These are phyloP conservation scores for Mormyrus proboscirostris DNA, from an alignment of 2,797 vertebrate species.

Conservation along the genomic window DNA sequence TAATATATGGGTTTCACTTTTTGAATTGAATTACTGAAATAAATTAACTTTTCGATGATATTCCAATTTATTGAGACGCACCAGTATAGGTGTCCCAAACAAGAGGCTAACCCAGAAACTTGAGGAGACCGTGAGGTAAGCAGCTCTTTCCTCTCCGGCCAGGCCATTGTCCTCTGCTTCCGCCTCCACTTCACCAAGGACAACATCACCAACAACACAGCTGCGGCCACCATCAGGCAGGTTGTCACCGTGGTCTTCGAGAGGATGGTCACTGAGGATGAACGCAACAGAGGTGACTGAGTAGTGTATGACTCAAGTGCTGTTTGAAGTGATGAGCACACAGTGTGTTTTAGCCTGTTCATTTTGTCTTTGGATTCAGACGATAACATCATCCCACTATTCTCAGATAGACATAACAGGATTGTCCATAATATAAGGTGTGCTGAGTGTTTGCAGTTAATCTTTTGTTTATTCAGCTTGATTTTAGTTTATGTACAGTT, in stretches of 20 bases:
- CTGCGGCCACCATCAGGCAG: slow-evolving; percentile 91
- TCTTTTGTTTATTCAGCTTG: not conserved
- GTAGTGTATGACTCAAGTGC: not conserved
- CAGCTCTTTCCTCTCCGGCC: slow-evolving; percentile 19
- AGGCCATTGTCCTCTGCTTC: slow-evolving; percentile 98
- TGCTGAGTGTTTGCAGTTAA: not conserved
- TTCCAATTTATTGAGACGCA: not conserved
- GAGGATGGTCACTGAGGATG: slow-evolving; percentile 95
- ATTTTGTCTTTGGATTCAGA: not conserved
- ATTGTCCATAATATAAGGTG: not conserved
- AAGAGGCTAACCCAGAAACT: not conserved
- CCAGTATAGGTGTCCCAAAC: not conserved
- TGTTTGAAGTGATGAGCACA: not conserved
- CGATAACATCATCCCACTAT: not conserved
- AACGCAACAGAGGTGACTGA: slow-evolving; percentile 76
- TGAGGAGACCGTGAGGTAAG: not conserved
- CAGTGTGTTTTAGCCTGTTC: not conserved
- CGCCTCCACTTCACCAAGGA: slow-evolving; percentile 98
- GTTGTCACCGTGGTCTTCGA: slow-evolving; percentile 98
- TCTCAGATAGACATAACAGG: not conserved
- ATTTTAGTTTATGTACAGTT: not conserved
- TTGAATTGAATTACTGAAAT: not conserved
- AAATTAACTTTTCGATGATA: not conserved
- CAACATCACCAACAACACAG: slow-evolving; percentile 98
- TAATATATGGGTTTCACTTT: no score